A percentile compares a stretch with the other conserved stretches of the same genome.
Evolutionary conservation across 64 coral and sea anemone species (phyloP).

Genomic region (Stichodactyla helianthus): DNA sequence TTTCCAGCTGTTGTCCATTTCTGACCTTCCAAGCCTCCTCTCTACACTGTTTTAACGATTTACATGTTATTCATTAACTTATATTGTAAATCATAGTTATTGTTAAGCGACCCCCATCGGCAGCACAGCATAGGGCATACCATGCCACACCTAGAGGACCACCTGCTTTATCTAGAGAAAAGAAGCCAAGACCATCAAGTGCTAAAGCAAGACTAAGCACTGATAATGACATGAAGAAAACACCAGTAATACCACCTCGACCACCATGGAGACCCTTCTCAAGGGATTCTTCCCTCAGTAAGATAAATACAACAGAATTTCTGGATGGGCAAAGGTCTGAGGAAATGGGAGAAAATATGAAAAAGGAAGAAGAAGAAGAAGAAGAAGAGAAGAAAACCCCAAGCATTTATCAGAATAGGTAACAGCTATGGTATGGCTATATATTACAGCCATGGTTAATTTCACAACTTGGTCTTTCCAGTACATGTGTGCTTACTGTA

Average conservation of each 20-base stretch:
- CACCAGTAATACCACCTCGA: neutral
- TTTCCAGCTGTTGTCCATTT: too few species aligned
- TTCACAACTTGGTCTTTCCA: neutral
- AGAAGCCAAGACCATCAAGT: slow-evolving; percentile 23
- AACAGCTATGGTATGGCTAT: too few species aligned
- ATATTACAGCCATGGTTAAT: neutral
- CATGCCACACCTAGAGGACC: slow-evolving; percentile 31
- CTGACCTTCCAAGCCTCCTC: too few species aligned
- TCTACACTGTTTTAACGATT: too few species aligned
- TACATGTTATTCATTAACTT: neutral
- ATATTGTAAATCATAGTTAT: neutral
- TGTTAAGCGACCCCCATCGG: slow-evolving; percentile 40
- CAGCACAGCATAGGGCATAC: slow-evolving; percentile 28
- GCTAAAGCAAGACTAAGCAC: slow-evolving; percentile 39
- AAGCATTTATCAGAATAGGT: slow-evolving; percentile 25
- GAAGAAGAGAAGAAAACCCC: neutral
- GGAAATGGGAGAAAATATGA: neutral
- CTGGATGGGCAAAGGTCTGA: neutral
- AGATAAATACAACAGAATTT: neutral
- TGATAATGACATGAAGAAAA: neutral
- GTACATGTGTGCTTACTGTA: neutral
- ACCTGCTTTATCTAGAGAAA: neutral
- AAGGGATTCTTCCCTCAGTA: slow-evolving; percentile 20
- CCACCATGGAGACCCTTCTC: slow-evolving; percentile 48
- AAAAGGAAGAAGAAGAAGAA: neutral